Evolutionary conservation across 2,888 invertebrate species (phyloP), one percentile per base, ranked within the genome.

Genomic region (Drosophila setosimentum): DNA sequence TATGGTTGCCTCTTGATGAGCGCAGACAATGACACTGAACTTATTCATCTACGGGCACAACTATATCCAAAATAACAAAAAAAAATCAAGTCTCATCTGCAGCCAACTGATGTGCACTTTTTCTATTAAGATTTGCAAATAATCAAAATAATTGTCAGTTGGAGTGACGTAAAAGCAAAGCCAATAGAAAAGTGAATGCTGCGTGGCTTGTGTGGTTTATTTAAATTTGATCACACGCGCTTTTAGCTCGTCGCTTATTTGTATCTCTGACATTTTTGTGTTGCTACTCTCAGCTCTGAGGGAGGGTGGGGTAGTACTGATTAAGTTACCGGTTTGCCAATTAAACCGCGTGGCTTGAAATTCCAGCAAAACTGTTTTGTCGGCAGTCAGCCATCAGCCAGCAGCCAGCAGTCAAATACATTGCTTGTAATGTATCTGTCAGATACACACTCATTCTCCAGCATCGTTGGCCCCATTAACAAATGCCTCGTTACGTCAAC

Each of bases 321-420:
- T 82, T 74, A 70, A 67, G 72, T 81, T 84, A 84, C 85, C 84
- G 84, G 82, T 82, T 82, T 83, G 76, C 54, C 74, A 74, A 74
- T 77, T 70, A 77, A 78, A 65, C 79, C 78, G 72, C 78, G 66
- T 67, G 62, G 72, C 72, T 51, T 67, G 62, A 79, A 79, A 82
- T 83, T 74, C 78, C 80, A 69, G 76, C 66, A 48, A 64, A 64
- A 65, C 40, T 16, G n/a, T 30, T 57, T 42, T 30, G 27, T n/a
- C 18, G 30, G 30, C 65, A n/a, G 59, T 24, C 24, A 32, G 54
- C 40, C 40, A 40, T 29, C 27, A 37, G 37, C 24, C 53, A 54
- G 18, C 27, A 37, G 37, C 24, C 53, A 54, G 18, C 54, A 54
- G 27, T 55, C 72, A 55, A 54, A 72, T 45, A 57, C 67, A 62